These are phyloP conservation scores for Styela clava DNA, from an alignment of 23 tunicate species.

Conservation along the genomic window DNA sequence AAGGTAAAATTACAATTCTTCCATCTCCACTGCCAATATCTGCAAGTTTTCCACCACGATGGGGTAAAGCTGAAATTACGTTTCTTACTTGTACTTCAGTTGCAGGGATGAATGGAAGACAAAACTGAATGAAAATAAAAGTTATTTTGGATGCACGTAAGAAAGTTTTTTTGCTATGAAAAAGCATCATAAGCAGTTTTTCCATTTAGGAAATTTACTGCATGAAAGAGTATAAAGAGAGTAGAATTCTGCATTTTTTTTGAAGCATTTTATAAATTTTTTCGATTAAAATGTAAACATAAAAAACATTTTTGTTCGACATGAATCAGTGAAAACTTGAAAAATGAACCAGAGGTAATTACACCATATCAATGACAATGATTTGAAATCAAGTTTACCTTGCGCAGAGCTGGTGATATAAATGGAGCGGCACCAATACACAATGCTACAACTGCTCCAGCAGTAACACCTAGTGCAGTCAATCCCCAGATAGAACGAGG, in stretches of 20 bases:
- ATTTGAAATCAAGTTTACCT: too few relatives aligned
- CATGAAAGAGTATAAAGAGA: too few relatives aligned
- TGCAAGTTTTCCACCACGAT: slow-evolving; percentile 43
- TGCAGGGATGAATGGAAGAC: slow-evolving; percentile 87
- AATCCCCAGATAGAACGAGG: slow-evolving; percentile 33
- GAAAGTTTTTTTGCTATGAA: background rate
- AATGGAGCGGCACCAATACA: slow-evolving; percentile 40
- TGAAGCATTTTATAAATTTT: too few relatives aligned
- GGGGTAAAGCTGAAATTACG: slow-evolving; percentile 45
- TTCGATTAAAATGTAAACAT: too few relatives aligned
- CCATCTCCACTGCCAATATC: slow-evolving; percentile 98
- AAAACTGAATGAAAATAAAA: slow-evolving; percentile 29
- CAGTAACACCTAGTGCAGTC: slow-evolving; percentile 38
- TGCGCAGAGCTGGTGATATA: slow-evolving; percentile 62
- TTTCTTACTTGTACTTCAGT: slow-evolving; percentile 56
- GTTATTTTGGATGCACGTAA: background rate
- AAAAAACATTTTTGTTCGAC: too few relatives aligned
- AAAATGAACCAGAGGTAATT: too few relatives aligned
- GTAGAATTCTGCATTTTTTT: too few relatives aligned
- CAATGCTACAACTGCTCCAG: slow-evolving; percentile 42
- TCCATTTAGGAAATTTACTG: too few relatives aligned
- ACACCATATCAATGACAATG: too few relatives aligned
- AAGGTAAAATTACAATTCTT: slow-evolving; percentile 75
- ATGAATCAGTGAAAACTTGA: too few relatives aligned
- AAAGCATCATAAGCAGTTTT: background rate